A percentile compares a stretch with the other conserved stretches of the same genome.
These are phyloP conservation scores for Drosophila repletoides DNA, from an alignment of 1,140 invertebrate species.

Conservation along the genomic window DNA sequence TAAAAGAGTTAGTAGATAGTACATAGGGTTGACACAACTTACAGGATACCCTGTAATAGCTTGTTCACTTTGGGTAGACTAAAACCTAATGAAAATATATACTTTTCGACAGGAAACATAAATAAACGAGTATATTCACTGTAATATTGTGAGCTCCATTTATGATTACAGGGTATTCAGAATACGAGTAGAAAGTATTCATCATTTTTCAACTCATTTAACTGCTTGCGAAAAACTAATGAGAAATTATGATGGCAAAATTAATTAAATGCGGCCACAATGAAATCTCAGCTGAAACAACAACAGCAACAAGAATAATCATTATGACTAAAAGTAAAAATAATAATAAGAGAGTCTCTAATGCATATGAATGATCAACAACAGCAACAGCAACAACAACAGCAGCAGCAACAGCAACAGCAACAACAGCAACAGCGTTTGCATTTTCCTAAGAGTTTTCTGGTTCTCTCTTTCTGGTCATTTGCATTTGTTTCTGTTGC, in stretches of 20 bases:
- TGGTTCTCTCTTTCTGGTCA: conserved; percentile 14
- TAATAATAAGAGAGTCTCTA: conserved; percentile 12
- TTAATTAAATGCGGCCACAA: conserved; percentile 64
- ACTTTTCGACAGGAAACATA: too few relatives aligned
- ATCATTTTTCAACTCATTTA: conserved; percentile 76
- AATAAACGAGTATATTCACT: too few relatives aligned
- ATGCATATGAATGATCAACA: conserved; percentile 4
- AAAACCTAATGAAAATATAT: too few relatives aligned
- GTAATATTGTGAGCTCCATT: too few relatives aligned
- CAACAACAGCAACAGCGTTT: conserved; percentile 7
- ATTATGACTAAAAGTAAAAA: conserved; percentile 22
- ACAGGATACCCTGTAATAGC: too few relatives aligned
- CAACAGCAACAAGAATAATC: conserved; percentile 5
- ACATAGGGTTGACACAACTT: too few relatives aligned
- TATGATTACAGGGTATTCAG: conserved; percentile 24
- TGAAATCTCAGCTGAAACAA: conserved; percentile 19
- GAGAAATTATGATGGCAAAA: conserved; percentile 70
- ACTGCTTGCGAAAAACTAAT: conserved; percentile 54
- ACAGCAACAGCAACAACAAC: background rate
- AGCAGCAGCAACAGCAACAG: background rate
- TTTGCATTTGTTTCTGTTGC: conserved; percentile 1
- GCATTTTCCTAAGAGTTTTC: conserved; percentile 35
- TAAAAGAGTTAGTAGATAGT: too few relatives aligned
- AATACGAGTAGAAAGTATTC: conserved; percentile 41
- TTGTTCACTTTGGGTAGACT: too few relatives aligned